These are phyloP conservation scores for Melanotaenia pygmaea DNA, from an alignment of 2,797 vertebrate species.

Conservation along the genomic window DNA sequence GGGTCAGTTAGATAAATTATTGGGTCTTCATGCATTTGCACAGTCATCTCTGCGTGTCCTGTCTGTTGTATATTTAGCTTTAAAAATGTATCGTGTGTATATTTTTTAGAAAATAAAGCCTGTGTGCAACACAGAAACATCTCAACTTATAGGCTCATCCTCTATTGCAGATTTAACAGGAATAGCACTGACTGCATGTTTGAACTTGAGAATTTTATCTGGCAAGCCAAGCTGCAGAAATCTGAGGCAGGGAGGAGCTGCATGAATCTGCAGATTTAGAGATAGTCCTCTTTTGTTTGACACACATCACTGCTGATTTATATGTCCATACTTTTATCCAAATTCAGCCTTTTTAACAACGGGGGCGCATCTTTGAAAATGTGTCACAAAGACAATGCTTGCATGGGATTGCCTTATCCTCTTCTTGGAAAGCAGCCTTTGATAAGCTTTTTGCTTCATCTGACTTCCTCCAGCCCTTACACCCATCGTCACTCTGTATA, in stretches of 20 bases:
- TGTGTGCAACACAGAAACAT: constrained; percentile 36
- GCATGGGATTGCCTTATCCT: constrained; percentile 42
- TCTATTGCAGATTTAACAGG: constrained; percentile 61
- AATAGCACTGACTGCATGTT: constrained; percentile 65
- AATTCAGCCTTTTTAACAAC: constrained; percentile 52
- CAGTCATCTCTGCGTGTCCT: constrained; percentile 12
- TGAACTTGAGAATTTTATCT: constrained; percentile 76
- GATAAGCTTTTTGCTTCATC: constrained; percentile 59
- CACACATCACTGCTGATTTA: constrained; percentile 59
- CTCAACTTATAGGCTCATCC: constrained; percentile 38
- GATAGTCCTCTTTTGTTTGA: constrained; percentile 57
- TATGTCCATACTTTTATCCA: constrained; percentile 39
- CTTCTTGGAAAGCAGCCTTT: constrained; percentile 62
- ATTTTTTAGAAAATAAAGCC: constrained; percentile 27
- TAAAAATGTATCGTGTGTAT: constrained; percentile 7
- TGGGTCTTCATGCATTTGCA: not conserved
- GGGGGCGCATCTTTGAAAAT: constrained; percentile 43
- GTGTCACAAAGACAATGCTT: constrained; percentile 59
- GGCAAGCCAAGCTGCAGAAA: constrained; percentile 65
- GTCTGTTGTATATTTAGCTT: not conserved
- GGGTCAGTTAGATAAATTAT: constrained; percentile 31
- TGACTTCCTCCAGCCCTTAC: constrained; percentile 27
- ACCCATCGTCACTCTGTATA: constrained; percentile 29
- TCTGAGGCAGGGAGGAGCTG: constrained; percentile 65
- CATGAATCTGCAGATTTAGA: constrained; percentile 70